Percentiles rank a stretch among this genome's conserved stretches.
These are phyloP conservation scores for Drosophila busckii DNA, from an alignment of 1,140 invertebrate species.

Conservation along the genomic window DNA sequence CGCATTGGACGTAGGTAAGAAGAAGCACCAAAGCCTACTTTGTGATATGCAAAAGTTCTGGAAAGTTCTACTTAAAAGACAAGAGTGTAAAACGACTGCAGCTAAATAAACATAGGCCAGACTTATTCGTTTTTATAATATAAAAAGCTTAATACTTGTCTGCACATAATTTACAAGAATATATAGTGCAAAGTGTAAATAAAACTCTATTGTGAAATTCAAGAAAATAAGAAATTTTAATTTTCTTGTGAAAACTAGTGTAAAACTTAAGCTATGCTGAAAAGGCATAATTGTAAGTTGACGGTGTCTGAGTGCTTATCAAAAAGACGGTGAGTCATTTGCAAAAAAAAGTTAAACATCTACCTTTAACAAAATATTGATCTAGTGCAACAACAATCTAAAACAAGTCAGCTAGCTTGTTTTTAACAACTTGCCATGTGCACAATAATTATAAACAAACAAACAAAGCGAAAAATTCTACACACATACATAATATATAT, in stretches of 20 bases:
- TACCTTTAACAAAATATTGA: slow-evolving; percentile 21
- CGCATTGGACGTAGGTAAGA: slow-evolving; percentile 65
- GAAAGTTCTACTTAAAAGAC: neutral
- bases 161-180: too few species aligned
- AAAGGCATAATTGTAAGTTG: slow-evolving; percentile 23
- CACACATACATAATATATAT: slow-evolving; percentile 9
- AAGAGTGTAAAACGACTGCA: neutral
- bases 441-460: slow-evolving; percentile 19
- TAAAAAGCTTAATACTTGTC: too few species aligned
- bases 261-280: slow-evolving; percentile 12
- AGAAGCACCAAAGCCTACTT: slow-evolving; percentile 15
- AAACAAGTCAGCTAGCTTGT: too few species aligned
- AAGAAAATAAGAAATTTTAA: neutral
- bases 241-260: neutral
- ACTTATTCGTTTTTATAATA: too few species aligned
- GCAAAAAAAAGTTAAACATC: slow-evolving; percentile 35
- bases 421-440: too few species aligned
- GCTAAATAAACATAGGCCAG: neutral
- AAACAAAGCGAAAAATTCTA: neutral
- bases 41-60: neutral
- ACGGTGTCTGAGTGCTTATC: slow-evolving; percentile 42
- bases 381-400: slow-evolving; percentile 13
- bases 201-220: too few species aligned
- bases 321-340: slow-evolving; percentile 61
- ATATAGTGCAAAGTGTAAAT: too few species aligned